Evolutionary conservation across 2,797 vertebrate species (phyloP), one percentile per base, ranked within the genome.

Genomic region (Argyrosomus regius): DNA sequence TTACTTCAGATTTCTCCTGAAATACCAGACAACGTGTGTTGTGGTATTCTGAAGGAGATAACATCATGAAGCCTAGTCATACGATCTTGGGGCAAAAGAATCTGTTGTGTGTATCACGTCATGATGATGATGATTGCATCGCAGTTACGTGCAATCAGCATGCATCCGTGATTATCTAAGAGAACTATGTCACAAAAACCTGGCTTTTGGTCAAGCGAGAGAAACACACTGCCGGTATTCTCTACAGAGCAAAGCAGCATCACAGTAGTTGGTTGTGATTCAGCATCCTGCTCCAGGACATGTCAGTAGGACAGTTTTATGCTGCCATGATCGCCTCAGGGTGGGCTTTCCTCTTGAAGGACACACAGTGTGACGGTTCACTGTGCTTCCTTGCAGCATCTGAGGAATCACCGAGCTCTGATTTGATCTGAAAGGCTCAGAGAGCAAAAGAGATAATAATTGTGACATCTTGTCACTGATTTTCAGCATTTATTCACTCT

Each of bases 371-470:
- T 14, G 41, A 82, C 41, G 46, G 41, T 48, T n/a, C 46, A 31
- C 20, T 75, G 50, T 74, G 49, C n/a, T 69, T 71, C 52, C 16
- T 66, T 56, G 61, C 6, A 45, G 63, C 56, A 63, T 53, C 28
- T 3, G 13, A 56, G 52, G 24, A 78, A 54, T 62, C 79, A 16
- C 10, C 12, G 4, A 52, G 1, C 39, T 53, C 28, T 70, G 59
- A 75, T 66, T 59, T 66, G 61, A 81, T 59, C 31, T 72, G 65
- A 61, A 71, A 10, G 22, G 14, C 53, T 69, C 50, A 67, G 39
- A 49, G 16, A 69, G 57, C 20, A 49, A 61, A 72, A 54, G 10
- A 67, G 2, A 26, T 13, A 50, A 50, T 11, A 9, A 14, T 9
- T 63, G 22, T 77, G 53, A 65, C 69, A 66, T 65, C 31, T 56